Evolutionary conservation across 2,888 invertebrate species (phyloP), one percentile per base, ranked within the genome.

Genomic region (Antitype chi): DNA sequence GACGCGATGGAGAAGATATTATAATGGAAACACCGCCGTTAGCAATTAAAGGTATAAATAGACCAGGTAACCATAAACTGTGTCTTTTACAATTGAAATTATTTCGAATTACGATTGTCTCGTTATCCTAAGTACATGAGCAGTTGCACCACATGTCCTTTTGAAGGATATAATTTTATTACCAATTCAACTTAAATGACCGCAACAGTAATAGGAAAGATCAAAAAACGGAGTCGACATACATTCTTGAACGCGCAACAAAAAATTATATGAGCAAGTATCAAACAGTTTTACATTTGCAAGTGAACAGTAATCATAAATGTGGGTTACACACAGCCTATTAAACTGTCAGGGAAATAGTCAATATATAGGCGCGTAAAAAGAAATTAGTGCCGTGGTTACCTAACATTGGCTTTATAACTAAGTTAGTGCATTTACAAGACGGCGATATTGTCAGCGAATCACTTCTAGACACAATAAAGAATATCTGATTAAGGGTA

Each of bases 401-500:
- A 90, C 84, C 83, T 88, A 89, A 91, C 84, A 73, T 66, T 76
- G 72, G 11, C n/a, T 81, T 82, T 75, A 78, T 77, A 85, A 85
- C 85, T 88, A 84, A 81, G 84, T 88, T 85, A 85, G 77, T 84
- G 80, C 82, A 71, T 88, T 85, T 77, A 82, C 72, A 69, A 74
- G 70, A 25, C 76, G 64, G 67, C 47, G 76, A 84, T 88, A 84
- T 85, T 86, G 80, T 78, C 77, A 84, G 83, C 80, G 85, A 88
- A 85, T 85, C 77, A 87, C 85, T 87, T 88, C 82, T 74, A 79
- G 86, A 85, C 78, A 87, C 87, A 89, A 90, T 90, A 92, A 91
- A 89, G 89, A 91, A 90, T 83, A 91, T 91, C 92, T 91, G 93
- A 93, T 94, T 91, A 92, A 91, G 79, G 80, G 85, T 88, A 86